phyloP scores from a whole-genome alignment of 2,888 invertebrate species.

The Dryadula phaetusa region DNA sequence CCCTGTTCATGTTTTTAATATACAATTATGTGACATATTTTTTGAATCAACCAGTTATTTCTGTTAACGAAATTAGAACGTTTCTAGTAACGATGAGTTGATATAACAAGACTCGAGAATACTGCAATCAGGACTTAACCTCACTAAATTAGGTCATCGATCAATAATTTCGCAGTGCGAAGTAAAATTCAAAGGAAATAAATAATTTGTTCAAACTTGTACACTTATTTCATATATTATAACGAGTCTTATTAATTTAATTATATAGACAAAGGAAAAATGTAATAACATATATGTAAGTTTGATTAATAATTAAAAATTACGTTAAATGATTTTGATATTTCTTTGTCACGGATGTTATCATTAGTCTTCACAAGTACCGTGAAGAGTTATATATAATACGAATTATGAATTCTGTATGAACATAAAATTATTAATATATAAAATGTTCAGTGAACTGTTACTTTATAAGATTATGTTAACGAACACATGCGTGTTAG shows the following conservation, averaged over 20 bases:
- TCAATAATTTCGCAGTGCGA: conserved; percentile 37
- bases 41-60: background rate
- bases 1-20: too few species aligned
- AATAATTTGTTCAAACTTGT: background rate
- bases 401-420: background rate
- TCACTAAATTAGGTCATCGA: conserved; percentile 50
- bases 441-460: conserved; percentile 8
- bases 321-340: background rate
- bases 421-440: background rate
- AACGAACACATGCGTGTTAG: conserved; percentile 22
- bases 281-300: background rate
- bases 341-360: background rate
- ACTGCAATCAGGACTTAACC: conserved; percentile 21
- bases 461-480: conserved; percentile 14
- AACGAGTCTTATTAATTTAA: background rate
- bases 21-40: too few species aligned
- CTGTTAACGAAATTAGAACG: background rate
- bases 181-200: conserved; percentile 9
- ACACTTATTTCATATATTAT: background rate
- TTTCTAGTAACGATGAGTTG: background rate
- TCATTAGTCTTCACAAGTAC: background rate
- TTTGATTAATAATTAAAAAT: background rate
- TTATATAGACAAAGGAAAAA: too few species aligned
- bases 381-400: background rate
- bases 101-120: background rate